A percentile compares a stretch with the other conserved stretches of the same genome.
These are phyloP conservation scores for Gila orcuttii DNA, from an alignment of 2,113 vertebrate species.

Conservation along the genomic window DNA sequence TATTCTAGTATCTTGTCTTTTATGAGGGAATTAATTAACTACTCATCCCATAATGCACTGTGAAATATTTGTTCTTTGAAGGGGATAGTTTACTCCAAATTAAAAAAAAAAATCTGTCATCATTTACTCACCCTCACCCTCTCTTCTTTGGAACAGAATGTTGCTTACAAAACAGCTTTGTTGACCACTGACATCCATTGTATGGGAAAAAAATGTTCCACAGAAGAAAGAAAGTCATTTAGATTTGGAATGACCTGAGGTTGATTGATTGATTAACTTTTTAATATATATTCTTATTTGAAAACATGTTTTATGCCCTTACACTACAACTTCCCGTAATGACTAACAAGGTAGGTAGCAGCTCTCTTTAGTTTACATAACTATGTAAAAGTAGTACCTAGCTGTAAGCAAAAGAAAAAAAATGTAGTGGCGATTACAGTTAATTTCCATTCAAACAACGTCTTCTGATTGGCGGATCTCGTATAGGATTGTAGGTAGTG, in stretches of 20 bases:
- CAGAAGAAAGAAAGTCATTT: neutral
- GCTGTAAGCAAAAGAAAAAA: neutral
- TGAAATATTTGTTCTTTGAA: neutral
- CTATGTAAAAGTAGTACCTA: neutral
- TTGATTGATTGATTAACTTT: neutral
- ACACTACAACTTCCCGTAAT: neutral
- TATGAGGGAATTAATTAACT: neutral
- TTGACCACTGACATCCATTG: neutral
- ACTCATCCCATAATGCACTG: neutral
- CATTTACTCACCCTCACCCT: neutral
- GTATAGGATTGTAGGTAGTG: neutral
- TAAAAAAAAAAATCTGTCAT: neutral
- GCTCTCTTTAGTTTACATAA: too few species aligned
- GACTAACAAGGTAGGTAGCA: neutral
- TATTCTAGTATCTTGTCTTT: neutral
- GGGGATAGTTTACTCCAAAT: neutral
- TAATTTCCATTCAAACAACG: neutral
- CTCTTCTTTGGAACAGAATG: neutral
- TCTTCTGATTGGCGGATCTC: constrained; percentile 1
- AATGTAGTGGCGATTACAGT: neutral
- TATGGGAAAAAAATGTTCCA: neutral
- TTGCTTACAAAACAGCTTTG: neutral
- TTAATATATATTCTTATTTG: neutral
- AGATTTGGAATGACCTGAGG: neutral
- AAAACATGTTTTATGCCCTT: neutral